A percentile compares a stretch with the other conserved stretches of the same genome.
Conservation (phyloP, 2,888 invertebrate species). For the Drosophila meridiana region DNA sequence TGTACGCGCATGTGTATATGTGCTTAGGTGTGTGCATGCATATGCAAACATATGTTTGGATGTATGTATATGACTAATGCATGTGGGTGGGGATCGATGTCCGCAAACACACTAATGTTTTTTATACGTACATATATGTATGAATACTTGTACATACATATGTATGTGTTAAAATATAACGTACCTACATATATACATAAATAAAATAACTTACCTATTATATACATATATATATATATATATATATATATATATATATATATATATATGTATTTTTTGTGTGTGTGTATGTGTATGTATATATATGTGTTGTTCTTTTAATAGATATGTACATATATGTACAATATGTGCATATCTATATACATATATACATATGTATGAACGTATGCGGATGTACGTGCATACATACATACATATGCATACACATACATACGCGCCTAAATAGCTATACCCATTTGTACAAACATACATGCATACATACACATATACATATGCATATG, state of each 20-base stretch:
- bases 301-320: too few species aligned
- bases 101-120: not conserved
- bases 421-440: not conserved
- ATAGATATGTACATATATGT: not conserved
- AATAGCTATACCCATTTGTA: too few species aligned
- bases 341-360: not conserved
- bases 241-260: not conserved
- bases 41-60: not conserved
- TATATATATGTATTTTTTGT: not conserved
- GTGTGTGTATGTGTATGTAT: not conserved
- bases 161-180: too few species aligned
- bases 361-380: not conserved
- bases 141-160: too few species aligned
- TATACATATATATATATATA: not conserved
- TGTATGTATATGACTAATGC: not conserved
- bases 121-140: not conserved
- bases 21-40: not conserved
- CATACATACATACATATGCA: not conserved
- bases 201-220: too few species aligned
- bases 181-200: not conserved
- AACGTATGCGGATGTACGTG: not conserved
- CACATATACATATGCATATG: not conserved
- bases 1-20: not conserved
- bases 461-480: not conserved
- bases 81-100: not conserved